Base-by-base conservation (phyloP, 2,797 vertebrate species). In the Leuciscus waleckii region DNA sequence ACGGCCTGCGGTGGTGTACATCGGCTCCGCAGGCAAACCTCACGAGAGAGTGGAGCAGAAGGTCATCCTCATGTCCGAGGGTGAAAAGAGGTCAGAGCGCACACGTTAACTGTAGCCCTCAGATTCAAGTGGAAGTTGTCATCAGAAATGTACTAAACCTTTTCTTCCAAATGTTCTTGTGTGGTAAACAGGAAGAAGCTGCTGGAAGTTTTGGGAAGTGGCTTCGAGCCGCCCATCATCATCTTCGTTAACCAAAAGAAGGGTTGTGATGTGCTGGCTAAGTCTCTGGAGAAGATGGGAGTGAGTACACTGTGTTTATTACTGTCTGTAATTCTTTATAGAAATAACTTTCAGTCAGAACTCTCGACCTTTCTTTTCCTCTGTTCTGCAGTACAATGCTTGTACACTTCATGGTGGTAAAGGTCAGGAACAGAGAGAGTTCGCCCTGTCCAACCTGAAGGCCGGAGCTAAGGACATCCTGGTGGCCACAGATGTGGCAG, bases 191-290 rank as follows among this genome's bases (percentile, higher is more conserved):
- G 98, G 95, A 99, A 99, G 95, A 99, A 98, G 94, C 94, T 99
- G 83, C 87, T 99, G 90, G 96, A 97, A 84, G 98, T 99, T 87
- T 92, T 99, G 93, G 93, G 97, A 0, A 96, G 95, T 68, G 98
- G 98, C 78, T 99, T 99, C 58, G 98, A 99, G 91, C 98, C 98
- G 0, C 98, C 98, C 73, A 99, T 99, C 93, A 99, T 99, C 92
- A 99, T 99, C 91, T 99, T 99, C 0, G 98, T 99, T 95, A 99
- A 99, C 94, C 98, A 99, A 93, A 99, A 99, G 96, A 99, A 99
- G 90, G 98, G 98, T 87, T 98, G 97, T 4, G 98, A 99, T 0
- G 98, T 99, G 86, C 91, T 99, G 96, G 98, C 98, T 1, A 99
- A 99, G 90, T 99, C 98, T 74, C 91, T 99, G 94, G 98, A 99